Evolutionary conservation across 2,888 invertebrate species (phyloP).

Genomic region (Clunio marinus): DNA sequence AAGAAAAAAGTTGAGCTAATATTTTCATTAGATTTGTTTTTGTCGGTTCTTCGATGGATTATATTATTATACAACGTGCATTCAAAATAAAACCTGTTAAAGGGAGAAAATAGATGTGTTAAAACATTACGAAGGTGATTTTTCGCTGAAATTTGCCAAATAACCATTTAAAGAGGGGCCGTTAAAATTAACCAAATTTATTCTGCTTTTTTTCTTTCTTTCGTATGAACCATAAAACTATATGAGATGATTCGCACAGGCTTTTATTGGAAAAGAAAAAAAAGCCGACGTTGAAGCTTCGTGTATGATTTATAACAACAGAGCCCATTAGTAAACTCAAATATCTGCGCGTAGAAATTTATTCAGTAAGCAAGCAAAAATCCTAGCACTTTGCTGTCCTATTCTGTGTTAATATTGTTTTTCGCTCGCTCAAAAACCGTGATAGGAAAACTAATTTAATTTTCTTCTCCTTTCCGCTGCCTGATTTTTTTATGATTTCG

Average conservation of each 20-base stretch:
- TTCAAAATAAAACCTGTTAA: neutral
- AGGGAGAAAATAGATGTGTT: conserved; percentile 13
- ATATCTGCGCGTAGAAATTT: conserved; percentile 12
- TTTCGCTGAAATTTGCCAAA: conserved; percentile 16
- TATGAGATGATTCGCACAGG: conserved; percentile 8
- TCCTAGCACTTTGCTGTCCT: neutral
- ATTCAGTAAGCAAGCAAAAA: neutral
- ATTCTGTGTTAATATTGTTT: neutral
- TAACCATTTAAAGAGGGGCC: neutral
- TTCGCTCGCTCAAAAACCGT: neutral
- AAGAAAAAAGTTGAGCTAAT: conserved; percentile 33
- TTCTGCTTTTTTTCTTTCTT: neutral
- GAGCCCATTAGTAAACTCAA: conserved; percentile 21
- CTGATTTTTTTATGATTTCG: conserved; percentile 2
- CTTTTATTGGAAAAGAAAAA: neutral
- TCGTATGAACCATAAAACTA: neutral
- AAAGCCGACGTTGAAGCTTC: neutral
- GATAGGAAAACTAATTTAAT: conserved; percentile 28
- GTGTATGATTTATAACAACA: conserved; percentile 15
- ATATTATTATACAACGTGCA: neutral
- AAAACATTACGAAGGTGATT: neutral
- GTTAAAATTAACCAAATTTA: conserved; percentile 24
- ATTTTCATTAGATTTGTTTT: conserved; percentile 36
- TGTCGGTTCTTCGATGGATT: conserved; percentile 1
- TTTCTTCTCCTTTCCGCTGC: conserved; percentile 17